Evolutionary conservation across 1,140 invertebrate species (phyloP), one percentile per base, ranked within the genome.

Genomic region (Tetramorium simillimum): DNA sequence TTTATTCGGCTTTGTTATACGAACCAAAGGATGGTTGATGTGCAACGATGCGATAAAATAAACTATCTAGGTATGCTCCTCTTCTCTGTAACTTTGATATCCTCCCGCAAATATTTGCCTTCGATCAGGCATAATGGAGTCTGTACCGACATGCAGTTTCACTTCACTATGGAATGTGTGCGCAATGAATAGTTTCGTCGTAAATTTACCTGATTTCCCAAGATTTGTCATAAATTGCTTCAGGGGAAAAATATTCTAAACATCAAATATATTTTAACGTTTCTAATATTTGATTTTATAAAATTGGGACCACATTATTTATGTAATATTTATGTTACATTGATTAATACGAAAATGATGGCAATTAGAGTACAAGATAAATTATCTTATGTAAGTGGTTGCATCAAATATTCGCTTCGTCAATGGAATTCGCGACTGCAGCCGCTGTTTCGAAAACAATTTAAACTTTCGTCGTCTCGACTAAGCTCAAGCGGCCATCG

Each of bases 391-490:
- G 4, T 72, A 46, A 72, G 24, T 72, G 24, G 28, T 33, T 16
- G 28, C 43, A 14, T 84, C 53, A 84, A 84, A 84, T 73, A 84
- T 84, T 73, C 56, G 69, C 43, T 12, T n/a, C 28, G 18, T 73
- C 81, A 18, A 70, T 60, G 75, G 69, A 76, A 78, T 73, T 82
- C 75, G 63, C 60, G 18, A 72, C 70, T 51, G 46, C 49, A 16
- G 82, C 56, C 63, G 53, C 24, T 85, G 86, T 91, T 92, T 87
- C 86, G 78, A 89, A 91, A 92, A 92, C 90, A 91, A 91, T 91
- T 91, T 88, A 87, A 91, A 92, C 89, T 91, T 33, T 92, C 28
- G 72, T 70, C 69, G 60, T 69, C 46, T 24, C 24, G 24, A 37
- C 70, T 76, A 75, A 78, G 40, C 58, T 70, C 53, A 77, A 80